phyloP scores from a whole-genome alignment of 2,797 vertebrate genomes.

The Pteronotus mesoamericanus region DNA sequence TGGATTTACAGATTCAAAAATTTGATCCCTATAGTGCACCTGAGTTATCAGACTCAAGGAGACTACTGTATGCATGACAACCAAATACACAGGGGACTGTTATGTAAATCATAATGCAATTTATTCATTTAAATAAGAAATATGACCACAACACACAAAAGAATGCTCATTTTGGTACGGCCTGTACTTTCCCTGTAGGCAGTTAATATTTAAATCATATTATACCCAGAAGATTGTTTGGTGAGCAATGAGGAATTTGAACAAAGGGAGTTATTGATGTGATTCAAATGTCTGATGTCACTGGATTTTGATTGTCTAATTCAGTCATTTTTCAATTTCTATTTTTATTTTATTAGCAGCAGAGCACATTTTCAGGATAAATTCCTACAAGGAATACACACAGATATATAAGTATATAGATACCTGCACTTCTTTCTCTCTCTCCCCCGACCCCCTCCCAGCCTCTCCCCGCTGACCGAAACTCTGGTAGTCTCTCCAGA shows the following conservation, averaged over 20 bases:
- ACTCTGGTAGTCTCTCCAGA: background rate
- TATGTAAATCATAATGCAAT: background rate
- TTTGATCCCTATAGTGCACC: background rate
- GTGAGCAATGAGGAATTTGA: constrained; percentile 28
- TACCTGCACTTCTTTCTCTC: background rate
- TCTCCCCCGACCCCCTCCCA: background rate
- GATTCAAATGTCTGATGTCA: background rate
- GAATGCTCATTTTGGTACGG: background rate
- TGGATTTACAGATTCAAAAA: background rate
- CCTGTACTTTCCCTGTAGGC: background rate
- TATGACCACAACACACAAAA: background rate
- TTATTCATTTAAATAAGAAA: constrained; percentile 21
- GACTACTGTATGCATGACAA: background rate
- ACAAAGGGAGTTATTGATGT: background rate
- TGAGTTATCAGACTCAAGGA: background rate
- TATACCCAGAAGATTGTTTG: constrained; percentile 18
- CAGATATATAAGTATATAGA: background rate
- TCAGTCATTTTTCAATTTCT: constrained; percentile 38
- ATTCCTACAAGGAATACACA: background rate
- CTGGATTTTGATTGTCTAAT: constrained; percentile 27
- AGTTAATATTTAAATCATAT: constrained; percentile 57
- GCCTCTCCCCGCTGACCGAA: background rate
- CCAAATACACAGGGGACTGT: background rate
- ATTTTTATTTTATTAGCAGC: background rate
- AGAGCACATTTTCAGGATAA: background rate